Base-by-base conservation (phyloP, 2,888 invertebrate genomes). In the Ophion ventricosus region DNA sequence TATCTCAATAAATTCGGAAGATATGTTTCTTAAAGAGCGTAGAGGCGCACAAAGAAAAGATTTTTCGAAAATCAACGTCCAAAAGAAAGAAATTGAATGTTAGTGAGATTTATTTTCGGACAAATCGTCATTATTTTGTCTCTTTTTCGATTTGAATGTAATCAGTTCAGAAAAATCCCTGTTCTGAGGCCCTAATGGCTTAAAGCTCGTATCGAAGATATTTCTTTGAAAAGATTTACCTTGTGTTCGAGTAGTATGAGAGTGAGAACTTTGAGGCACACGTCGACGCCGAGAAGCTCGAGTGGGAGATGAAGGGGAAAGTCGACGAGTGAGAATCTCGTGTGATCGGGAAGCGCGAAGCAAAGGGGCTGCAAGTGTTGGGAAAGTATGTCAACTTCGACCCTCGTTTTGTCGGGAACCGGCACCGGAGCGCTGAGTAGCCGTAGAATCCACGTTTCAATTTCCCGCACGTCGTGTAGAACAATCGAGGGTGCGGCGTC, bases 361-460 rank as follows among this genome's bases (percentile, higher is more conserved):
- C 98, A 95, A 80, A 99, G 96, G 83, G 97, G 96, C 90, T 98
- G 98, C 75, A 97, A 95, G 82, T 96, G 96, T 14, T 96, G 96
- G 59, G 98, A 98, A 89, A 99, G 94, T 86, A 99, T 96, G 94
- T 98, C 98, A 80, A 96, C 94, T 94, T 96, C 94, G 69, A 94
- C 93, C 77, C 93, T 89, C 14, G 99, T 99, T 94, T 98, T 98
- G 80, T 98, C 98, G 54, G 99, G 99, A 82, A 99, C 98, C 5
- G 99, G 99, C 74, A 99, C 99, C 2, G 99, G 99, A 80, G 99
- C 98, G 87, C 99, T 99, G 64, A 99, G 95, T 59, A 99, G 95
- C 84, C 99, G 96, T 83, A 99, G 94, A 89, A 99, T 99, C 99
- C 99, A 99, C 8, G 99, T 99, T 94, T 99, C 99, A 87, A 99